These are phyloP conservation scores for Luscinia luscinia DNA, from an alignment of 2,797 vertebrate genomes.

Conservation along the genomic window DNA sequence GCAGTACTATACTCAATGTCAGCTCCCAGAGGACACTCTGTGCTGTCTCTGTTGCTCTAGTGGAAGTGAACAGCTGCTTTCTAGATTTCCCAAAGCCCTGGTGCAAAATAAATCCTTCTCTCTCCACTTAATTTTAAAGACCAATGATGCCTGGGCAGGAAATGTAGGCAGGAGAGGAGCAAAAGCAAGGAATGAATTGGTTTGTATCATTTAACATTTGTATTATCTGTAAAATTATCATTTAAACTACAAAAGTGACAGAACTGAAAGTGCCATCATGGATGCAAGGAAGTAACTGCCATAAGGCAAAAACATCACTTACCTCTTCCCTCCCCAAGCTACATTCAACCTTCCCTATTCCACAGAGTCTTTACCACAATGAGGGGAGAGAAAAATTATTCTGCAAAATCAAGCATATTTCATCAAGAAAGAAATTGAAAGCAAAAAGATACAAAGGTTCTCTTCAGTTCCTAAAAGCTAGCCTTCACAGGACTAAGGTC, in stretches of 20 bases:
- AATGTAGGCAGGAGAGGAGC: not conserved
- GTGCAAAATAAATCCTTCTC: slow-evolving; percentile 54
- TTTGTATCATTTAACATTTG: not conserved
- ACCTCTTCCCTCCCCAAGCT: accelerated
- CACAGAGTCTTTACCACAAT: not conserved
- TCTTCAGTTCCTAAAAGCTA: not conserved
- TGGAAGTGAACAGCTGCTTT: slow-evolving; percentile 63
- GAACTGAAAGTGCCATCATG: not conserved
- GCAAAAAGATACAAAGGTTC: not conserved
- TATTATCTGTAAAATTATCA: not conserved
- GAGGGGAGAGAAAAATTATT: not conserved
- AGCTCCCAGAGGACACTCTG: slow-evolving; percentile 46
- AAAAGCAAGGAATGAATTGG: not conserved
- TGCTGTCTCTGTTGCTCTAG: slow-evolving; percentile 11
- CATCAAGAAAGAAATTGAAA: not conserved
- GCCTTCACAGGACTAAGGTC: not conserved
- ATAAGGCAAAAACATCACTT: not conserved
- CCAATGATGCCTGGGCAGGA: not conserved
- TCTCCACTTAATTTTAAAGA: slow-evolving; percentile 53
- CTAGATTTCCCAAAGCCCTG: slow-evolving; percentile 57
- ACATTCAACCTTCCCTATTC: not conserved
- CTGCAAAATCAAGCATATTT: not conserved
- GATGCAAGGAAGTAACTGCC: not conserved
- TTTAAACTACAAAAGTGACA: not conserved
- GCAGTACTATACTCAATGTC: slow-evolving; percentile 32